phyloP scores from a whole-genome alignment of 2,113 vertebrate genomes.

The Trematocara unimaculatum region DNA sequence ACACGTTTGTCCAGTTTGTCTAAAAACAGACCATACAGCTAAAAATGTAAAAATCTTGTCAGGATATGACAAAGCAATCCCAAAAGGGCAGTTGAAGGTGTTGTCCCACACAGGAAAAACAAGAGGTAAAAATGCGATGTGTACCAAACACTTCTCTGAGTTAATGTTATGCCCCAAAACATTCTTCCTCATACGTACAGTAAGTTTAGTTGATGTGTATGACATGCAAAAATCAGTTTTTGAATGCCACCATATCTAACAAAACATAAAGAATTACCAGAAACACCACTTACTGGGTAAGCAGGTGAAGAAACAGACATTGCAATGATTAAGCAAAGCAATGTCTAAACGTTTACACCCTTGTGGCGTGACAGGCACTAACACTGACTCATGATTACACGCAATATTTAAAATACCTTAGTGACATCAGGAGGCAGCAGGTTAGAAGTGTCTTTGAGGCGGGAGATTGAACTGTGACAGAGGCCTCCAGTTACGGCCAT shows the following conservation, averaged over 20 bases:
- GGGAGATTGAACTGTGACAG: constrained; percentile 88
- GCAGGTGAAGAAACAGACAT: background rate
- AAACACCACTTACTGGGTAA: background rate
- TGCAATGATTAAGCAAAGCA: background rate
- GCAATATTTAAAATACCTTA: constrained; percentile 71
- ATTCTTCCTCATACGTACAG: background rate
- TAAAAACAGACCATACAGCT: background rate
- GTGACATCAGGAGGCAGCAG: constrained; percentile 83
- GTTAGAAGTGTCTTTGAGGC: constrained; percentile 85
- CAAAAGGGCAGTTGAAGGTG: background rate
- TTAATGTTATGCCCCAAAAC: background rate
- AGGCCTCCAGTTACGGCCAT: constrained; percentile 90
- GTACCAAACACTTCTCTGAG: background rate
- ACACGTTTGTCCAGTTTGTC: background rate
- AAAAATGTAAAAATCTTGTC: background rate
- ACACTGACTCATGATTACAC: background rate
- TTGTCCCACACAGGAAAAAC: background rate
- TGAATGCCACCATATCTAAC: background rate
- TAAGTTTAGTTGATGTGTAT: background rate
- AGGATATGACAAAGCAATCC: background rate
- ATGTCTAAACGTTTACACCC: background rate
- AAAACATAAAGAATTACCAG: background rate
- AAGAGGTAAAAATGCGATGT: background rate
- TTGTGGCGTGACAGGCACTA: background rate
- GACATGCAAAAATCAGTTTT: background rate